Conservation (phyloP, 2,797 vertebrate genomes). For the Ciconia nigra region DNA sequence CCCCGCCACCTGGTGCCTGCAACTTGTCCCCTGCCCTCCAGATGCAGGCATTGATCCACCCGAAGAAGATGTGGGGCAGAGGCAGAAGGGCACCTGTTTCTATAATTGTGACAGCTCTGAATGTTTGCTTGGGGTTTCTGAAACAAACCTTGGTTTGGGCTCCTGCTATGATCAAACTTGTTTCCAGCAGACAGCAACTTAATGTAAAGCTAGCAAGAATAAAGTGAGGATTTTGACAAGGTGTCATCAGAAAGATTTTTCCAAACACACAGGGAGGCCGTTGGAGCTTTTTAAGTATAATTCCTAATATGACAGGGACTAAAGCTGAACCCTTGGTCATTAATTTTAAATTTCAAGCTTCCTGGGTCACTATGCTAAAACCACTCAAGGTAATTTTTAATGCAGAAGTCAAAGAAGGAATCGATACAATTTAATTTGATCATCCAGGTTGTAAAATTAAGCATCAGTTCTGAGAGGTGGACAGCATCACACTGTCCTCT, state of each 20-base stretch:
- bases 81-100: background rate
- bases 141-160: background rate
- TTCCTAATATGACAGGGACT: background rate
- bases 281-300: background rate
- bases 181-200: background rate
- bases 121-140: background rate
- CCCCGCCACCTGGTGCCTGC: background rate
- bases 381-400: background rate
- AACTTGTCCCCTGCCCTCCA: background rate
- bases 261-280: background rate
- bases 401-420: background rate
- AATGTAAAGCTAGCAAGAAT: background rate
- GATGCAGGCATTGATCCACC: too few relatives aligned
- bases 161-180: background rate
- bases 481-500: background rate
- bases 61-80: background rate
- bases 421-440: background rate
- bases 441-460: background rate
- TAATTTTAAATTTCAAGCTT: slow-evolving; percentile 16
- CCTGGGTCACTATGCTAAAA: background rate
- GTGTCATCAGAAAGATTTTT: background rate
- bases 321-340: background rate
- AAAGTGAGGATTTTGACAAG: slow-evolving; percentile 6
- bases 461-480: background rate
- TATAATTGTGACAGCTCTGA: background rate